phyloP scores from a whole-genome alignment of 2,797 vertebrate genomes.

The Zenarchopterus dispar region DNA sequence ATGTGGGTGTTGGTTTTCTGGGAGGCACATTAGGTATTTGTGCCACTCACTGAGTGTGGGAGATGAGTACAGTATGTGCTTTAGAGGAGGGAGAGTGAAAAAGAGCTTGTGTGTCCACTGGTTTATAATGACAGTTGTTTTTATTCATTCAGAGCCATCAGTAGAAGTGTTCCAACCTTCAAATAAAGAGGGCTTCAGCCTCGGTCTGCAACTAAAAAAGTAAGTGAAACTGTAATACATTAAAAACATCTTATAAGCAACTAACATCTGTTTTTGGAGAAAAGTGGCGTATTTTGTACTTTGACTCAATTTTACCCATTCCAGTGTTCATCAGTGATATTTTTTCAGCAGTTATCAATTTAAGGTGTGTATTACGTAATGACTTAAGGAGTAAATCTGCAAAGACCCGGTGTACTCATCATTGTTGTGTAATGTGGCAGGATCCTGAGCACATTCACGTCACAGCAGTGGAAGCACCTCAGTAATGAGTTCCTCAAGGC shows the following conservation, averaged over 20 bases:
- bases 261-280: too few relatives aligned
- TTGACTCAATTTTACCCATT: too few relatives aligned
- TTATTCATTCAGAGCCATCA: constrained; percentile 87
- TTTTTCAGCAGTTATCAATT: not conserved
- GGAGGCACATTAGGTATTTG: constrained; percentile 61
- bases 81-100: constrained; percentile 38
- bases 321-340: too few relatives aligned
- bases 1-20: constrained; percentile 67
- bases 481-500: constrained; percentile 99
- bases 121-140: constrained; percentile 62
- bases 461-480: constrained; percentile 99
- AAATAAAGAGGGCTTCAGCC: constrained; percentile 96
- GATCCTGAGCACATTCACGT: constrained; percentile 96
- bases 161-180: constrained; percentile 99
- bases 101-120: constrained; percentile 29
- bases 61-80: constrained; percentile 59
- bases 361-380: not conserved
- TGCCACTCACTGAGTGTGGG: constrained; percentile 63
- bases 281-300: too few relatives aligned
- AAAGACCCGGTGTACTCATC: not conserved
- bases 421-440: constrained; percentile 68
- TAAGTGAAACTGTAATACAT: constrained; percentile 72
- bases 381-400: not conserved
- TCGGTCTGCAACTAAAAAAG: constrained; percentile 98
- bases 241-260: not conserved